phyloP scores from a whole-genome alignment of 2,888 invertebrate genomes.

The Diarsia mendica region DNA sequence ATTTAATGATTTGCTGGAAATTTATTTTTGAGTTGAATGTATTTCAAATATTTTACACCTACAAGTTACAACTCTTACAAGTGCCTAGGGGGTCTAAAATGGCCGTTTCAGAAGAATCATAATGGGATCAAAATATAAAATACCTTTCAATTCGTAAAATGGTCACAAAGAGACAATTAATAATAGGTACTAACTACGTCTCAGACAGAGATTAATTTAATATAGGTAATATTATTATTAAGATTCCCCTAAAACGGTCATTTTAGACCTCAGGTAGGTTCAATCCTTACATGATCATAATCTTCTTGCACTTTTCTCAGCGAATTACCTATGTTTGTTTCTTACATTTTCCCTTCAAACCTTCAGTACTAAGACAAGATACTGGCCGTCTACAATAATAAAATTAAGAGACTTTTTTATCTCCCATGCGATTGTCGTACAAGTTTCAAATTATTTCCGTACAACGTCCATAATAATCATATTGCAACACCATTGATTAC shows the following conservation, averaged over 20 bases:
- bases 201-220: not conserved
- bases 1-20: not conserved
- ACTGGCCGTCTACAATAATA: not conserved
- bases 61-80: too few relatives aligned
- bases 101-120: too few relatives aligned
- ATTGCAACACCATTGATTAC: constrained; percentile 18
- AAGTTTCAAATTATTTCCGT: not conserved
- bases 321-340: not conserved
- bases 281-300: not conserved
- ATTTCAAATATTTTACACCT: not conserved
- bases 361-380: too few relatives aligned
- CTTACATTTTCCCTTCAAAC: not conserved
- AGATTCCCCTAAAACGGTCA: too few relatives aligned
- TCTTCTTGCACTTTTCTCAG: not conserved
- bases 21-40: not conserved
- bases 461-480: not conserved
- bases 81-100: not conserved
- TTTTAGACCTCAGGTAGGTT: not conserved
- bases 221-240: too few relatives aligned
- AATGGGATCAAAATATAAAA: too few relatives aligned
- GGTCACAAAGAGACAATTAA: too few relatives aligned
- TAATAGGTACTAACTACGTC: not conserved
- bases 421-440: not conserved
- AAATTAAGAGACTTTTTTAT: not conserved
- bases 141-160: too few relatives aligned